Evolutionary conservation across 2,113 vertebrate genomes (phyloP).

Genomic region (Ahaetulla prasina): DNA sequence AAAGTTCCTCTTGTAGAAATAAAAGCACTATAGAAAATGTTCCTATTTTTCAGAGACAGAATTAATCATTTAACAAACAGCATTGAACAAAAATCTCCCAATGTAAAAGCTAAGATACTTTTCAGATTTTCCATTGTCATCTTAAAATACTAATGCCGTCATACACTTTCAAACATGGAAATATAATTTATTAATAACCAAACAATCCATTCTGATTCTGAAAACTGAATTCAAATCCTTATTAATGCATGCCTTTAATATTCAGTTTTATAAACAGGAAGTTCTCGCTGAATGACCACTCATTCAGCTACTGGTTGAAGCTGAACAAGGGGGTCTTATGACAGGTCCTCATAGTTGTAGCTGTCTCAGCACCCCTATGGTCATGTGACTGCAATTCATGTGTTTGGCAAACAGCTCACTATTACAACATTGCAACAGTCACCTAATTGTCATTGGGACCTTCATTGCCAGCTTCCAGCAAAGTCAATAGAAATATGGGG

Average conservation of each 20-base stretch:
- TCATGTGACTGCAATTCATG: neutral
- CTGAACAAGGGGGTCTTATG: no score
- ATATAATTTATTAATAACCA: neutral
- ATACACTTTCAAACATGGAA: neutral
- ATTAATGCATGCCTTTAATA: neutral
- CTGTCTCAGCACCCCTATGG: no score
- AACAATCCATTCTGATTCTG: neutral
- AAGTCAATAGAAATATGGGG: neutral
- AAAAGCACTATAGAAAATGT: neutral
- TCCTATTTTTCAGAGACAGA: neutral
- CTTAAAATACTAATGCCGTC: neutral
- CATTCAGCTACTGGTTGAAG: no score
- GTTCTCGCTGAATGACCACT: no score
- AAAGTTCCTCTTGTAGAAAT: neutral
- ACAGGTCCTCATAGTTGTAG: no score
- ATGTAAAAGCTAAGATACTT: neutral
- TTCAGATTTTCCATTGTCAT: neutral
- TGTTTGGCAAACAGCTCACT: neutral
- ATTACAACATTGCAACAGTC: neutral
- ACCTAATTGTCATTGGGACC: neutral
- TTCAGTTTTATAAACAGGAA: neutral
- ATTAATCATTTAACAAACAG: neutral
- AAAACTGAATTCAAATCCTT: neutral
- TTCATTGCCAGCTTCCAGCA: neutral
- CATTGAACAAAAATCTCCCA: neutral